These are phyloP conservation scores for Caranx melampygus DNA, from an alignment of 2,113 vertebrate genomes.

Conservation along the genomic window DNA sequence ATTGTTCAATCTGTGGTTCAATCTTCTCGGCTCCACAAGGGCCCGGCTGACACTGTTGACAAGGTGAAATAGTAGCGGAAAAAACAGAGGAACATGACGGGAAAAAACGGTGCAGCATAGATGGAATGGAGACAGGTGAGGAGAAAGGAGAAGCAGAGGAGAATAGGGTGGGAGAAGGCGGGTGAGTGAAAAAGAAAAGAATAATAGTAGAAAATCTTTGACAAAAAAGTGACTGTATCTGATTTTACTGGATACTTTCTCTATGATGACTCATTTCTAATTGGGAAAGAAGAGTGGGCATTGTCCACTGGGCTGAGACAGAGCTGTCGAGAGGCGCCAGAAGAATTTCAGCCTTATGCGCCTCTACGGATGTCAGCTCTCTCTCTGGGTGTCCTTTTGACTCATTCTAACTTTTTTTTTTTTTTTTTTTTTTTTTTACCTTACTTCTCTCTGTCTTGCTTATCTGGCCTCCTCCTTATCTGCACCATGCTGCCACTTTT, in stretches of 20 bases:
- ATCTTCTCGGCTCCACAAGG: constrained; percentile 70
- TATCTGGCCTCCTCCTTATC: neutral
- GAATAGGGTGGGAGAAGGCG: neutral
- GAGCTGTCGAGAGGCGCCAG: constrained; percentile 30
- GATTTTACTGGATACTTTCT: constrained; percentile 28
- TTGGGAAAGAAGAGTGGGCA: constrained; percentile 47
- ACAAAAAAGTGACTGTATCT: constrained; percentile 21
- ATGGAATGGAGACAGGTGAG: constrained; percentile 41
- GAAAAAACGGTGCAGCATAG: constrained; percentile 30
- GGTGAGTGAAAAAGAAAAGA: neutral
- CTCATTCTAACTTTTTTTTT: constrained; percentile 32
- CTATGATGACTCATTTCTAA: constrained; percentile 51
- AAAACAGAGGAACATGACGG: constrained; percentile 43
- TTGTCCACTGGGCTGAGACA: constrained; percentile 41
- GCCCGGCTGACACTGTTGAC: constrained; percentile 74
- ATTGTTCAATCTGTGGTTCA: constrained; percentile 82
- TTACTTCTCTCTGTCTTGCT: constrained; percentile 28
- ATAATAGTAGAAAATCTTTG: neutral
- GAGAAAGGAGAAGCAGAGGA: constrained; percentile 32
- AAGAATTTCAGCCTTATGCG: constrained; percentile 34
- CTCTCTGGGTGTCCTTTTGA: constrained; percentile 30
- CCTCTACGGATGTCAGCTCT: constrained; percentile 30
- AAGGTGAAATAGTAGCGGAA: constrained; percentile 67
- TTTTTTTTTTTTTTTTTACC: neutral
- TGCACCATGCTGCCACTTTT: constrained; percentile 12